Conservation (phyloP, 2,888 invertebrate genomes). For the Tenthredo amoena region DNA sequence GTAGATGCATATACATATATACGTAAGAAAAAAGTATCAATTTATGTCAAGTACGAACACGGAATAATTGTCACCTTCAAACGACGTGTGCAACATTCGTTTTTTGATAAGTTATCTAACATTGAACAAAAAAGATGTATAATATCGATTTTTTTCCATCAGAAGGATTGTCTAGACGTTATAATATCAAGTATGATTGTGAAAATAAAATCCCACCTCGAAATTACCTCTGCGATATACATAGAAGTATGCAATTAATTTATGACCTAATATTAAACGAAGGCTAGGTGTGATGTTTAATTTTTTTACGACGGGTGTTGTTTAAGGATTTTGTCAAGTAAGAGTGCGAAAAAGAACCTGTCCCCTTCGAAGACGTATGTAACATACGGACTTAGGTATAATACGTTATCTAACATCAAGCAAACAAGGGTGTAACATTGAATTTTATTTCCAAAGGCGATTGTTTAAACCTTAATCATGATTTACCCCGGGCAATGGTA, state of each 20-base stretch:
- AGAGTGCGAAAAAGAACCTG: neutral
- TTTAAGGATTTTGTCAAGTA: neutral
- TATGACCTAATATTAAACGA: neutral
- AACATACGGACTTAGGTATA: neutral
- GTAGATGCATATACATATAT: neutral
- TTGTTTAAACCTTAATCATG: constrained; percentile 53
- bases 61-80: neutral
- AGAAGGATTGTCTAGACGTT: neutral
- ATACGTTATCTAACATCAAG: neutral
- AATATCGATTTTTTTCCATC: neutral
- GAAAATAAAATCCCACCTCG: neutral
- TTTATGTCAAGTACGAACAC: constrained; percentile 1
- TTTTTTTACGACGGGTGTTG: neutral
- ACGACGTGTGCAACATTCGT: neutral
- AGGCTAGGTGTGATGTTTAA: neutral
- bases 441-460: neutral
- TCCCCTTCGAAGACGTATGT: neutral
- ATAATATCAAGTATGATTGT: neutral
- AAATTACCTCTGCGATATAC: neutral
- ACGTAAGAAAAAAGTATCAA: neutral
- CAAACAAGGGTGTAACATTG: constrained; percentile 31
- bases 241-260: neutral
- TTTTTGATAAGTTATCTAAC: neutral
- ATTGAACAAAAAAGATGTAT: neutral
- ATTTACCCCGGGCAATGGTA: constrained; percentile 57